Conservation (phyloP, 2,888 invertebrate genomes). For the Hyles lineata region DNA sequence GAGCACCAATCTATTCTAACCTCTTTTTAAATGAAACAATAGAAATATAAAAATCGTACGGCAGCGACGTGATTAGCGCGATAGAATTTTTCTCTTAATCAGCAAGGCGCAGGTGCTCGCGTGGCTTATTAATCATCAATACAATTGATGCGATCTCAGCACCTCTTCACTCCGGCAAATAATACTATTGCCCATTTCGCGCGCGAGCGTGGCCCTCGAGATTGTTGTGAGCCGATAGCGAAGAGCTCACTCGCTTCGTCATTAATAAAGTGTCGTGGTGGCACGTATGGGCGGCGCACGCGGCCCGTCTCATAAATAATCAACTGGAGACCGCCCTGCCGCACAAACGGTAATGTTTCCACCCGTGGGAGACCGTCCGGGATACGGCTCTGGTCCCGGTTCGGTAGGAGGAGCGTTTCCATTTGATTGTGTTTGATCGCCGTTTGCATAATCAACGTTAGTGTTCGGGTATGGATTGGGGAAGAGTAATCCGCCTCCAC, state of each 20-base stretch:
- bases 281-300: conserved; percentile 68
- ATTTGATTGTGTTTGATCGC: neutral
- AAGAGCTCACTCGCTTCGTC: conserved; percentile 64
- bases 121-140: conserved; percentile 49
- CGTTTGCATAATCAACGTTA: neutral
- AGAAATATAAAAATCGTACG: neutral
- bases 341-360: conserved; percentile 61
- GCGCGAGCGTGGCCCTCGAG: conserved; percentile 8
- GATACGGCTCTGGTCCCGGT: conserved; percentile 44
- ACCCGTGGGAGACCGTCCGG: conserved; percentile 55
- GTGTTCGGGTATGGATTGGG: neutral
- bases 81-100: conserved; percentile 34
- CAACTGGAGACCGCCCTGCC: conserved; percentile 63
- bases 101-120: conserved; percentile 40
- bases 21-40: neutral
- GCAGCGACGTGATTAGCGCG: neutral
- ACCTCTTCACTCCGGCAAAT: conserved; percentile 46
- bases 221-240: conserved; percentile 51
- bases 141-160: conserved; percentile 51
- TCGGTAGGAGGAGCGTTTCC: neutral
- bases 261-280: conserved; percentile 74
- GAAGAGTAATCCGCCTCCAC: neutral
- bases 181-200: conserved; percentile 24
- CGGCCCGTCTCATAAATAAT: conserved; percentile 72
- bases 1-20: too few species aligned